These are phyloP conservation scores for Ianthella basta DNA, from an alignment of 37 sponge, comb jelly and placozoan species.

Conservation along the genomic window DNA sequence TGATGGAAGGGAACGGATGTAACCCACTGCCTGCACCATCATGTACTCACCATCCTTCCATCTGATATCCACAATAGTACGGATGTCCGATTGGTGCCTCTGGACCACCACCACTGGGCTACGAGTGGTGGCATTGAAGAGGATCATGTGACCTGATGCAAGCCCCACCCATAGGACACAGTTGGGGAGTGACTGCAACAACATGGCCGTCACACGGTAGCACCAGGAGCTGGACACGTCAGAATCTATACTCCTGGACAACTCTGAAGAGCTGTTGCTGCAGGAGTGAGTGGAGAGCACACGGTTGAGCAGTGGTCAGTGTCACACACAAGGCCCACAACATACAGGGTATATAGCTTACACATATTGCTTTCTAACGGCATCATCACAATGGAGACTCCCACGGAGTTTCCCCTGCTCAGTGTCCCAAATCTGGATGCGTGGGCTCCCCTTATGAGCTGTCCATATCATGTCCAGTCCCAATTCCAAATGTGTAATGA, in stretches of 20 bases:
- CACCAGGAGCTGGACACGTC: neutral
- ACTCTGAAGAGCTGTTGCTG: too few relatives aligned
- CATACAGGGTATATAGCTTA: too few relatives aligned
- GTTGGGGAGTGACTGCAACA: conserved; percentile 49
- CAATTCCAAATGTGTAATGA: conserved; percentile 49
- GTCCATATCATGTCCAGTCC: conserved; percentile 62
- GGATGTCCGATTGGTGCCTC: conserved; percentile 49
- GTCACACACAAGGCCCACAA: too few relatives aligned
- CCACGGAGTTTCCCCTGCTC: conserved; percentile 53
- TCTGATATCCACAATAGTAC: conserved; percentile 33
- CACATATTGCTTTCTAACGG: conserved; percentile 48
- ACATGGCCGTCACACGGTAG: conserved; percentile 51
- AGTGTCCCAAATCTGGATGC: conserved; percentile 68
- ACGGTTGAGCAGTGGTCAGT: too few relatives aligned
- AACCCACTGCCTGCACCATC: too few relatives aligned
- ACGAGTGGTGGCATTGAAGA: conserved; percentile 55
- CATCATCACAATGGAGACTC: conserved; percentile 40
- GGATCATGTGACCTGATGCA: conserved; percentile 66
- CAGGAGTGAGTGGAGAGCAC: too few relatives aligned
- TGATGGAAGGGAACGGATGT: too few relatives aligned
- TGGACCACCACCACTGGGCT: conserved; percentile 46
- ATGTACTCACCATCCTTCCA: too few relatives aligned
- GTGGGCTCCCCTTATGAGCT: conserved; percentile 41
- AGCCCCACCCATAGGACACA: conserved; percentile 74
- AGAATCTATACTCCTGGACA: too few relatives aligned